Conservation (phyloP, 2,888 invertebrate species). For the Pilophorus perplexus region DNA sequence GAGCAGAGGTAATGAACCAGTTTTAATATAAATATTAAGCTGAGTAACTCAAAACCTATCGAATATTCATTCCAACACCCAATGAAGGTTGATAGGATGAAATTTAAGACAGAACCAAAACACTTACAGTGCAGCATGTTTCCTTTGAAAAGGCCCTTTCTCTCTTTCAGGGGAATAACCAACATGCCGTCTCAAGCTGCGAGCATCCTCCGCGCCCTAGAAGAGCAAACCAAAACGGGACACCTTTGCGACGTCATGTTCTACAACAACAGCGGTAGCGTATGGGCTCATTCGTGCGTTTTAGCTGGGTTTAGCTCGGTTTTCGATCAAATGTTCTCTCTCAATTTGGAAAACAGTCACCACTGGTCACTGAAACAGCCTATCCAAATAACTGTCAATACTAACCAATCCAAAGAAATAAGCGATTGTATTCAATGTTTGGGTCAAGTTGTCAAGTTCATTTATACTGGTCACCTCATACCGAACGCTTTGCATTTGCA, state of each 20-base stretch:
- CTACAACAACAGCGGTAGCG: slow-evolving; percentile 17
- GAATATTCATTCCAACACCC: no score
- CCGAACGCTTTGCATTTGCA: slow-evolving; percentile 17
- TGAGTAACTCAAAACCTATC: no score
- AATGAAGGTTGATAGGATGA: no score
- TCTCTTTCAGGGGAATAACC: no score
- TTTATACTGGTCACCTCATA: slow-evolving; percentile 42
- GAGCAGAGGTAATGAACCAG: no score
- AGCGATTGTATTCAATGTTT: slow-evolving; percentile 42
- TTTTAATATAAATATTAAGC: no score
- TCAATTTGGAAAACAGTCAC: background rate
- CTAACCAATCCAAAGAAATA: slow-evolving; percentile 32
- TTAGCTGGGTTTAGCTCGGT: slow-evolving; percentile 41
- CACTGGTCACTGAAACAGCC: slow-evolving; percentile 42
- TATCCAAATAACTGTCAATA: slow-evolving; percentile 27
- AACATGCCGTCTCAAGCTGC: background rate
- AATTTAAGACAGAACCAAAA: no score
- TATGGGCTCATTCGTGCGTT: slow-evolving; percentile 44
- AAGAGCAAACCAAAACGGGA: slow-evolving; percentile 21
- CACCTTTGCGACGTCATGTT: slow-evolving; percentile 41
- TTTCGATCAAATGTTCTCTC: slow-evolving; percentile 28
- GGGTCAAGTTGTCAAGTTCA: slow-evolving; percentile 34
- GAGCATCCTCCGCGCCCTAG: background rate
- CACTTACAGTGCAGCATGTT: no score
- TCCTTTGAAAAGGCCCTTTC: no score